Conservation (phyloP, 2,797 vertebrate species). For the Coregonus suidteri region DNA sequence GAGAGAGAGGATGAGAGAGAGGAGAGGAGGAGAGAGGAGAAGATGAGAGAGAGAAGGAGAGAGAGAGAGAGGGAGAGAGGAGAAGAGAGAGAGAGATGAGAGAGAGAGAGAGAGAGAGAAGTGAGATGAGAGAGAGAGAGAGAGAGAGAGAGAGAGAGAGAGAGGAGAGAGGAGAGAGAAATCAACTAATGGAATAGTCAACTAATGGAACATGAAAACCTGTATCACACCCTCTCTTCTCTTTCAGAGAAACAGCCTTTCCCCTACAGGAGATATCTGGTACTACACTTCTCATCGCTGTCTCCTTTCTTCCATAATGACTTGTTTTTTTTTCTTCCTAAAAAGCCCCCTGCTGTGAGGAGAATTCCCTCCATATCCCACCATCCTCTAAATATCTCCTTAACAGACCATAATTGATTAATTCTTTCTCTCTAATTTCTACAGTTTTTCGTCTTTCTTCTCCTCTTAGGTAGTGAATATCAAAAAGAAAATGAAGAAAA, state of each 20-base stretch:
- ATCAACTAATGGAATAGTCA: too few relatives aligned
- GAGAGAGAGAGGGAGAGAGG: too few relatives aligned
- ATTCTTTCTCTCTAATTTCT: not conserved
- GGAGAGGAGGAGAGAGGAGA: too few relatives aligned
- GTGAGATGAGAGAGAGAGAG: too few relatives aligned
- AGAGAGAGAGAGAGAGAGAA: too few relatives aligned
- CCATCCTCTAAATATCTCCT: slow-evolving; percentile 6
- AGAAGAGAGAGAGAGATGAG: too few relatives aligned
- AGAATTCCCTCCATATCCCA: not conserved
- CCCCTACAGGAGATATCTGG: not conserved
- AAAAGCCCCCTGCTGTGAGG: slow-evolving; percentile 1
- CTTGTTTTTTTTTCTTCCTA: slow-evolving; percentile 12
- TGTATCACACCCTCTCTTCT: too few relatives aligned
- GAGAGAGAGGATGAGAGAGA: too few relatives aligned
- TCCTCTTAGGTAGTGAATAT: slow-evolving; percentile 88
- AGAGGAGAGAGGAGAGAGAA: too few relatives aligned
- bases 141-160: too few relatives aligned
- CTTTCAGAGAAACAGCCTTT: not conserved
- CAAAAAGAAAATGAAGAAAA: slow-evolving; percentile 98
- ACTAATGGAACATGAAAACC: too few relatives aligned
- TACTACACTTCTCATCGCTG: not conserved
- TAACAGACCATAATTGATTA: not conserved
- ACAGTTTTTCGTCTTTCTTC: slow-evolving; percentile 11
- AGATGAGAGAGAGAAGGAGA: too few relatives aligned
- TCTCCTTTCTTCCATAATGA: slow-evolving; percentile 4